A percentile compares a stretch with the other conserved stretches of the same genome.
Conservation (phyloP, 2,888 invertebrate species). For the Syrphus vitripennis region DNA sequence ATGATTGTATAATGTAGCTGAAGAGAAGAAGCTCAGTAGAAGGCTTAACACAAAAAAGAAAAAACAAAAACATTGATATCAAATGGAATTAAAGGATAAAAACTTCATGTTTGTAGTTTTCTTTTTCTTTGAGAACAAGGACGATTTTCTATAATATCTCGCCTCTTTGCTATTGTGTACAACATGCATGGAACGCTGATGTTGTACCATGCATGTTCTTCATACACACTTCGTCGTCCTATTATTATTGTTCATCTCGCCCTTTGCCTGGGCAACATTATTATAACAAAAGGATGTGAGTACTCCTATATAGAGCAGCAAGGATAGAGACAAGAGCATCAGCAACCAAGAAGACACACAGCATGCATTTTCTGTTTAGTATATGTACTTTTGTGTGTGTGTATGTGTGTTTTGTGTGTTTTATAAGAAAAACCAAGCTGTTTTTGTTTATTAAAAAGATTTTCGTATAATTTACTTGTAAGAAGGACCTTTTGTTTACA, state of each 20-base stretch:
- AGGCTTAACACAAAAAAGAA: conserved; percentile 37
- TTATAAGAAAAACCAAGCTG: conserved; percentile 25
- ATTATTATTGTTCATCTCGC: background rate
- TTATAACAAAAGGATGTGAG: conserved; percentile 32
- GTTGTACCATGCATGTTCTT: background rate
- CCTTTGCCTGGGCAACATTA: conserved; percentile 27
- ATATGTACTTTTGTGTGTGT: background rate
- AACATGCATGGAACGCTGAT: background rate
- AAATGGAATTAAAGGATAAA: conserved; percentile 69
- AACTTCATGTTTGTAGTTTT: conserved; percentile 61
- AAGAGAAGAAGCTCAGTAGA: background rate
- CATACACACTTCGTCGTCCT: background rate
- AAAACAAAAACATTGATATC: conserved; percentile 50
- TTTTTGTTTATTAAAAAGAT: conserved; percentile 69
- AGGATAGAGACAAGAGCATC: background rate
- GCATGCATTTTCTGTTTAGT: background rate
- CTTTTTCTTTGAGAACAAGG: conserved; percentile 39
- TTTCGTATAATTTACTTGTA: conserved; percentile 62
- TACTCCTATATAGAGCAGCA: background rate
- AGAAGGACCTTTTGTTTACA: conserved; percentile 58
- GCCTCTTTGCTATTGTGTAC: background rate
- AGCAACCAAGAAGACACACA: conserved; percentile 1
- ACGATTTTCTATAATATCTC: background rate
- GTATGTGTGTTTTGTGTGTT: background rate
- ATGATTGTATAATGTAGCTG: background rate